Evolutionary conservation across 2,113 vertebrate species (phyloP).

Genomic region (Lynx canadensis): DNA sequence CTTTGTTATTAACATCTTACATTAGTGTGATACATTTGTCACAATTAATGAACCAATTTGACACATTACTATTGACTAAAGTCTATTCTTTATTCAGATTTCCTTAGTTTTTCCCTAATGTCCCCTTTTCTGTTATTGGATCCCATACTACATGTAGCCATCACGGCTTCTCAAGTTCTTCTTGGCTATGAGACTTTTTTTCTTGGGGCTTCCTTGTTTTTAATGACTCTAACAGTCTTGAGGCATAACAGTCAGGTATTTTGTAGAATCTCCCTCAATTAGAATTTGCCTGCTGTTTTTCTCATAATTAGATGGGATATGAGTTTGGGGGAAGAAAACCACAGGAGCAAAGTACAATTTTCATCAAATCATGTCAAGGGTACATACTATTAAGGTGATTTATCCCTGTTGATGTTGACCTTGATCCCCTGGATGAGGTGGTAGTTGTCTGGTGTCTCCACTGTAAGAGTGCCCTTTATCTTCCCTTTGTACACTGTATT

Average conservation of each 20-base stretch:
- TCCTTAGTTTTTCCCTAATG: background rate
- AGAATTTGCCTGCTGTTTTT: background rate
- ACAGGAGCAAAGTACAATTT: background rate
- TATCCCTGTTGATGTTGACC: background rate
- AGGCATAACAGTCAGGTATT: background rate
- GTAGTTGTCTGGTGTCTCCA: background rate
- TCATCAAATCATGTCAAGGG: background rate
- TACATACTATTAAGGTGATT: background rate
- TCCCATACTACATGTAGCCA: no score
- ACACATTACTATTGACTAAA: background rate
- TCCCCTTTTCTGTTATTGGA: background rate
- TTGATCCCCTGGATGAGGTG: background rate
- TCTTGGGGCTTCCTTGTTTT: background rate
- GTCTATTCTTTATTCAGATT: background rate
- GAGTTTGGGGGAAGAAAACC: background rate
- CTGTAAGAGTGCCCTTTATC: background rate
- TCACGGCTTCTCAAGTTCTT: background rate
- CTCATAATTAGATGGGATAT: background rate
- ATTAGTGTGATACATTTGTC: background rate
- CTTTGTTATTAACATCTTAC: background rate
- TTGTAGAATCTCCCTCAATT: background rate
- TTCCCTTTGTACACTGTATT: no score
- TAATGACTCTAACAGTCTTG: background rate
- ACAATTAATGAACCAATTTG: background rate
- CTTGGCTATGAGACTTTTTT: background rate